phyloP scores from a whole-genome alignment of 1,140 invertebrate species.

The Rhizoglyphus robini region DNA sequence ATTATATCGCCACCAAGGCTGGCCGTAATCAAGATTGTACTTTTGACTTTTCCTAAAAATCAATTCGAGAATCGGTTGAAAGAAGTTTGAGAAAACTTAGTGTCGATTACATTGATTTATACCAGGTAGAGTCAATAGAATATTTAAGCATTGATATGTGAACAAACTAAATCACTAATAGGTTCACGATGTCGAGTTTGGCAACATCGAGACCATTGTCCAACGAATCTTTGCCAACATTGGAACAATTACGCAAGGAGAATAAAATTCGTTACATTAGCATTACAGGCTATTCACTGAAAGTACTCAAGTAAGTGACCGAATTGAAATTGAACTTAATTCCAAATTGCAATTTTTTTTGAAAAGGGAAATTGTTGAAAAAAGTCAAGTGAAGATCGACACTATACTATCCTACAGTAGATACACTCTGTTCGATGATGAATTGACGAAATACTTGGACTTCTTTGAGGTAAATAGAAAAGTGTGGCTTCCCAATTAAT shows the following conservation, averaged over 20 bases:
- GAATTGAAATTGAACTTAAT: too few relatives aligned
- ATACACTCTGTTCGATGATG: constrained; percentile 60
- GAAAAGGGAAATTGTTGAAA: constrained; percentile 48
- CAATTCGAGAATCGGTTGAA: constrained; percentile 57
- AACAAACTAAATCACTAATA: too few relatives aligned
- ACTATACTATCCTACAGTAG: constrained; percentile 64
- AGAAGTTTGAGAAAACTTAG: constrained; percentile 56
- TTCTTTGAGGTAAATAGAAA: constrained; percentile 50
- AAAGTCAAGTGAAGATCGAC: constrained; percentile 50
- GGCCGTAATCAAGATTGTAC: constrained; percentile 54
- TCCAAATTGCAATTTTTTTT: too few relatives aligned
- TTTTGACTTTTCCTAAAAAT: constrained; percentile 69
- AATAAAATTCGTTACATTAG: constrained; percentile 72
- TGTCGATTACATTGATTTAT: constrained; percentile 70
- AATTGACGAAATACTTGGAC: constrained; percentile 53
- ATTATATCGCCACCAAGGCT: constrained; percentile 89
- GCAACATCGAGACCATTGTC: constrained; percentile 54
- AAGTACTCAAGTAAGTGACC: constrained; percentile 46
- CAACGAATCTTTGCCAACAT: constrained; percentile 69
- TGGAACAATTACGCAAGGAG: constrained; percentile 54
- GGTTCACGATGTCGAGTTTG: constrained; percentile 83
- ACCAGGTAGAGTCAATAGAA: too few relatives aligned
- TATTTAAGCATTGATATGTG: background rate
- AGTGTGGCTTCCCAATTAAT: background rate
- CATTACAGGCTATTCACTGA: constrained; percentile 71